A percentile compares a stretch with the other conserved stretches of the same genome.
Conservation (phyloP, 1,140 invertebrate genomes). For the Vanessa atalanta region DNA sequence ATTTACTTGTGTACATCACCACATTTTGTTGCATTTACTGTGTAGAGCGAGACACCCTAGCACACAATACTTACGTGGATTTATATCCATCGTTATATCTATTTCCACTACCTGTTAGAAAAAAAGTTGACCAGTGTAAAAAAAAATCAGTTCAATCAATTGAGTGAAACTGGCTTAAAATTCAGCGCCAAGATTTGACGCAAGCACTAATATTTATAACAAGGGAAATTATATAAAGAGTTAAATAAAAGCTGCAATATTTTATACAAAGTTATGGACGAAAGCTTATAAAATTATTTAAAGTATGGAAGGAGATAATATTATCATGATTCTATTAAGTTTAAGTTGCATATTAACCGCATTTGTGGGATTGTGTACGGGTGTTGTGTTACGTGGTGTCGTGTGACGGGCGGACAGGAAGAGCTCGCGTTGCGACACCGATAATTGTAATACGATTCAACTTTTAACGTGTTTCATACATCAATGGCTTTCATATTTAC, state of each 20-base stretch:
- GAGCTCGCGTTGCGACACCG: conserved; percentile 52
- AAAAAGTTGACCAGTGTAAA: no score
- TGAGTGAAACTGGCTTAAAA: no score
- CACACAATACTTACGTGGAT: no score
- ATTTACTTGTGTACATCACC: no score
- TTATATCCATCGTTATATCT: no score
- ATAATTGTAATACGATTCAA: conserved; percentile 44
- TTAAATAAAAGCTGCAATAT: not conserved
- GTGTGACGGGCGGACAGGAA: conserved; percentile 50
- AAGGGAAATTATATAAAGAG: no score
- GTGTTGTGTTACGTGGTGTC: conserved; percentile 36
- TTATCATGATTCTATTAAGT: conserved; percentile 32
- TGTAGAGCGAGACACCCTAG: no score
- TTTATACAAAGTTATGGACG: not conserved
- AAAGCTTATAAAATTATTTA: not conserved
- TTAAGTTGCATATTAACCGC: conserved; percentile 37
- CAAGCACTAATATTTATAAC: no score
- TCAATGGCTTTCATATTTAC: conserved; percentile 41
- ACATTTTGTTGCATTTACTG: no score
- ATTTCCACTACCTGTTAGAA: no score
- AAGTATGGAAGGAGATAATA: conserved; percentile 20
- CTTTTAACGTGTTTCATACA: conserved; percentile 41
- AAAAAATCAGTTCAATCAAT: no score
- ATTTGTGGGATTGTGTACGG: conserved; percentile 39
- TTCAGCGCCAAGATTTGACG: no score